Evolutionary conservation across 2,113 vertebrate species (phyloP).

Genomic region (Columbina picui): DNA sequence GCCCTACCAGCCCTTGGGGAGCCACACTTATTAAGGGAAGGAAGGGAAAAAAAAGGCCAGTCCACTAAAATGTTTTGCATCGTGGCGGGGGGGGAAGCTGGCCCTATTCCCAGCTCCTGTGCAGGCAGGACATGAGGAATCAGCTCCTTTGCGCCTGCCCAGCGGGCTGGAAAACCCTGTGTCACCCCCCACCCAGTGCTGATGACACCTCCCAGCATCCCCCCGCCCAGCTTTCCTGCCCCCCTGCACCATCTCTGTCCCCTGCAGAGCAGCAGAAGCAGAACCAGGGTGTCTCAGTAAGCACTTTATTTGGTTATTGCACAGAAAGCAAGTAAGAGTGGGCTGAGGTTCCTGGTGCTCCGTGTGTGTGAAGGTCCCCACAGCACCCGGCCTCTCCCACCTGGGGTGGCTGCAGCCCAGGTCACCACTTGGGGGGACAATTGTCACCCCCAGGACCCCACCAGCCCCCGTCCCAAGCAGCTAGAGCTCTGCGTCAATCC

Average conservation of each 20-base stretch:
- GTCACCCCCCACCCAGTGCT: not conserved
- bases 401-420: not conserved
- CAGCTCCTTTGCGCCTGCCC: no score
- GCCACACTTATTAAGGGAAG: not conserved
- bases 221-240: rapidly evolving
- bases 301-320: conserved; percentile 83
- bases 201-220: not conserved
- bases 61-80: no score
- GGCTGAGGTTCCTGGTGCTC: conserved; percentile 67
- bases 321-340: conserved; percentile 77
- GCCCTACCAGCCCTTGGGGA: not conserved
- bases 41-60: not conserved
- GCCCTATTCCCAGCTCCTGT: not conserved
- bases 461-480: conserved; percentile 54
- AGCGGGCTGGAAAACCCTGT: rapidly evolving
- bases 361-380: not conserved
- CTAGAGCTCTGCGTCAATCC: conserved; percentile 74
- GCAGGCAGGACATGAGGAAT: no score
- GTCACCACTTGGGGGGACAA: not conserved
- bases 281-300: conserved; percentile 34
- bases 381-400: not conserved
- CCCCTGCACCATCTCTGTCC: not conserved
- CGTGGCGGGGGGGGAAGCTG: not conserved
- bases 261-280: not conserved
- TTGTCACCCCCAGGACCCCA: not conserved